Evolutionary conservation across 2,797 vertebrate genomes (phyloP), one percentile per base, ranked within the genome.

Genomic region (Helarctos malayanus): DNA sequence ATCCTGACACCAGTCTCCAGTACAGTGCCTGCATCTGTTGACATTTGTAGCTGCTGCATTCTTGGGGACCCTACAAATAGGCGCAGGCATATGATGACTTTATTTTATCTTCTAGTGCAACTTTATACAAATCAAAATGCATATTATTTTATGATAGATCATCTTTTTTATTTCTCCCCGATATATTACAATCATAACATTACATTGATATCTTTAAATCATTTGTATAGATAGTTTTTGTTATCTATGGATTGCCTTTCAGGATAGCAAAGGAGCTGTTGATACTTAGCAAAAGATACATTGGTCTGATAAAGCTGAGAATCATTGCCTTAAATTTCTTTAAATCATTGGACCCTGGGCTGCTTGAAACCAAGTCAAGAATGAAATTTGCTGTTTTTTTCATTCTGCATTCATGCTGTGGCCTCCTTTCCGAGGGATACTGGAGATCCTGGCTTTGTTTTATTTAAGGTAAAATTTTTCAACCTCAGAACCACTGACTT

Each of bases 241-340:
- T 57, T 56, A 57, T 76, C 2, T 10, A 16, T 25, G 47, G 32
- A 71, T 82, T 89, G 86, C 32, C 82, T 79, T 93, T 95, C 61
- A 61, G 32, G 49, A 80, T 73, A 79, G 56, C 52, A 82, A 82
- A 87, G n/a, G 41, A 83, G 7, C 45, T 63, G 27, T 93, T 93
- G 78, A 68, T 49, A 29, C 54, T 73, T 84, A 83, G 23, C 71
- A 57, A 78, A 82, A 12, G 19, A 7, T 69, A 10, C 19, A 32
- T 8, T 73, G 6, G 15, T 68, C 56, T 61, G 35, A 85, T 47
- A 57, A 91, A 52, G 32, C 35, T 78, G 45, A 23, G 16, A 73
- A 91, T 76, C 57, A 52, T n/a, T 52, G 91, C 71, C 63, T 93
- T 59, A 71, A 71, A 52, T 82, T 82, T 76, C 52, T 87, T 35